Evolutionary conservation across 2,888 invertebrate species (phyloP), one percentile per base, ranked within the genome.

Genomic region (Atethmia centrago): DNA sequence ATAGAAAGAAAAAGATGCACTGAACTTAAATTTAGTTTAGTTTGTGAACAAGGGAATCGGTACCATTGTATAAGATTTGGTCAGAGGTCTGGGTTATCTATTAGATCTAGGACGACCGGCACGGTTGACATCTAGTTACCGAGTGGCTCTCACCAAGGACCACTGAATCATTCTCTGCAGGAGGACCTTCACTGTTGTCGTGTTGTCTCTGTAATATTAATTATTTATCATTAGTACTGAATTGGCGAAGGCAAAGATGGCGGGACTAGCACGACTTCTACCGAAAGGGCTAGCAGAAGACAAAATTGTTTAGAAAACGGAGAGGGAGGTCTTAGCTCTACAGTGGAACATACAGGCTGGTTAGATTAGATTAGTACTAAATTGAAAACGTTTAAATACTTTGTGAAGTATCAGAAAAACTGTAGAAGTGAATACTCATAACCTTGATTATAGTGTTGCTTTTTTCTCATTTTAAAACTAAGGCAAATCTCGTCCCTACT

Each of bases 111-210:
- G 95, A 94, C 14, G 95, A 94, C 47, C 96, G 93, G 87, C 98
- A 98, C 78, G 97, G 97, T 90, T 97, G 97, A 93, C 98, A 98
- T 88, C 96, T 91, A 86, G 97, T 97, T n/a, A 97, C 96, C 9
- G 97, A 93, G 88, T 97, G 97, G 87, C 98, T 97, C 84, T 98
- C 97, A 1, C 98, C 97, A 64, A 98, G 94, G 69, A 96, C 96
- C 9, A 98, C 97, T 10, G 98, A 97, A 72, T 97, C 97, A 56
- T 97, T 96, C 73, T 97, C 97, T 31, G 95, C 96, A 45, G 97
- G 97, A 9, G 97, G 96, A 74, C 97, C 96, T 88, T 97, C 97
- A 83, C 97, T 97, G 87, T 95, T 97, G 88, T 98, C 98, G 88
- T 98, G 98, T 87, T 98, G 97, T 90, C 98, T 97, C 98, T 98